Evolutionary conservation across 2,797 vertebrate species (phyloP).

Genomic region (Hippopotamyrus pictus): DNA sequence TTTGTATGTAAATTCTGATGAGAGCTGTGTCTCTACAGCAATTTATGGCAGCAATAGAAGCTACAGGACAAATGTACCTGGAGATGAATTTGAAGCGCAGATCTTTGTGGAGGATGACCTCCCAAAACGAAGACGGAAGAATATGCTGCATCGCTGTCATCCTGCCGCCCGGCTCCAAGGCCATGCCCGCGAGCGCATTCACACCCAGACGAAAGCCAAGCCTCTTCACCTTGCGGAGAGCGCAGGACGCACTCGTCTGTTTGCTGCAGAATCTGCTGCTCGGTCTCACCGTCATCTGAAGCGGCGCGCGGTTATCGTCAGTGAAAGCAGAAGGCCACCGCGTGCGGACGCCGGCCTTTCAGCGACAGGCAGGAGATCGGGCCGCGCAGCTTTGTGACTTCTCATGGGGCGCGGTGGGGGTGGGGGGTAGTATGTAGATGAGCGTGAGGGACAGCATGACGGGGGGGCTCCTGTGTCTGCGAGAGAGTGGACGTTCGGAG

Average conservation of each 20-base stretch:
- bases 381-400: background rate
- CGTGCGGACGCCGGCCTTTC: background rate
- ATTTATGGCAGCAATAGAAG: background rate
- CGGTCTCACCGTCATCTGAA: background rate
- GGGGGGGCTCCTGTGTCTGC: background rate
- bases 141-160: background rate
- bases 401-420: background rate
- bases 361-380: background rate
- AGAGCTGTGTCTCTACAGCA: background rate
- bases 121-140: background rate
- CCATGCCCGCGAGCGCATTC: background rate
- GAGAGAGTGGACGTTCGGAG: background rate
- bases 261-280: background rate
- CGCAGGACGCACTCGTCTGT: background rate
- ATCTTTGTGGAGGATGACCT: background rate
- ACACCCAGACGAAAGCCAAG: background rate
- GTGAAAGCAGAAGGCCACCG: background rate
- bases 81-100: background rate
- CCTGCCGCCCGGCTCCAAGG: background rate
- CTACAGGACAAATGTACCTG: background rate
- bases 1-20: constrained; percentile 9
- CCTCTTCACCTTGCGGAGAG: background rate
- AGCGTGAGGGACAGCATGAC: background rate
- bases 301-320: background rate
- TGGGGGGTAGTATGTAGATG: background rate